phyloP scores from a whole-genome alignment of 2,797 vertebrate species.

The Iguana delicatissima region DNA sequence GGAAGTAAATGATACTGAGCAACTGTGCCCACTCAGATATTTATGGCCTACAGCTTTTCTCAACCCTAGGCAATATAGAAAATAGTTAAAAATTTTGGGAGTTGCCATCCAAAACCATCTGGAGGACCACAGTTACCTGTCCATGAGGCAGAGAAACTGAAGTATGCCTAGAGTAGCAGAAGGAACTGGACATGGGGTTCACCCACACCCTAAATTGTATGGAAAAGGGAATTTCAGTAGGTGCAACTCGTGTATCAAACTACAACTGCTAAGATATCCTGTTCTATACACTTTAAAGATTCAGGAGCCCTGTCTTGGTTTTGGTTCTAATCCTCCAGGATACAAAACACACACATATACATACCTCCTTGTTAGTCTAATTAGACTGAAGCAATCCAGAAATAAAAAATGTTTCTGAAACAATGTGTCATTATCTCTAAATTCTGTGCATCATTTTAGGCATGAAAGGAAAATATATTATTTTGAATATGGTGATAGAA shows the following conservation, averaged over 20 bases:
- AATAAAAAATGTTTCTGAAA: slow-evolving; percentile 16
- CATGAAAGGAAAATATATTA: not conserved
- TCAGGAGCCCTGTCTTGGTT: not conserved
- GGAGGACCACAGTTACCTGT: no score
- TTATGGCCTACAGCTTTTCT: no score
- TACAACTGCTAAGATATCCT: not conserved
- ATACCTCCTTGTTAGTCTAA: not conserved
- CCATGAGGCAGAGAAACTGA: not conserved
- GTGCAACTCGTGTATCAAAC: not conserved
- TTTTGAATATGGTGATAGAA: slow-evolving; percentile 29
- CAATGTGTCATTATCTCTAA: slow-evolving; percentile 7
- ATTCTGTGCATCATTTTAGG: not conserved
- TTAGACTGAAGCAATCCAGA: not conserved
- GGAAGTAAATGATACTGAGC: no score
- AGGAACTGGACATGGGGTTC: not conserved
- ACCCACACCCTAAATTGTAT: not conserved
- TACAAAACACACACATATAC: no score
- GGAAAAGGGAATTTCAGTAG: not conserved
- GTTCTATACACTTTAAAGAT: not conserved
- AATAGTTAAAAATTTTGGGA: no score
- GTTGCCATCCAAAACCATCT: no score
- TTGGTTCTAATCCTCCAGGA: not conserved
- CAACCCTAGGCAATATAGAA: no score
- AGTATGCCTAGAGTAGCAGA: not conserved
- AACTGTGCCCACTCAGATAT: no score